Percentiles rank a stretch among this genome's conserved stretches.
Conservation (phyloP, 2,113 vertebrate genomes). For the Muntiacus muntjak region DNA sequence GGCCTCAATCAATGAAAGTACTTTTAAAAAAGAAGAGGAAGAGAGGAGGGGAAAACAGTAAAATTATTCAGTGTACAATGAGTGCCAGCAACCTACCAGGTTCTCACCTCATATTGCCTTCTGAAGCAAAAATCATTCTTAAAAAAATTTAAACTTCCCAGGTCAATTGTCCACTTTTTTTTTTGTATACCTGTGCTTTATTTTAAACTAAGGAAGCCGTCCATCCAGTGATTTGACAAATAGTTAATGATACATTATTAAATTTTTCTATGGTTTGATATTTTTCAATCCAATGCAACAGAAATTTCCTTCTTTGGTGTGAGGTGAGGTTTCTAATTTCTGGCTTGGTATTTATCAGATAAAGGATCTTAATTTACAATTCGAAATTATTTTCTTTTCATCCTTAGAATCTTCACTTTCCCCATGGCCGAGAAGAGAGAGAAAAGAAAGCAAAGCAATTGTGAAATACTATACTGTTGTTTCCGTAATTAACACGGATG, state of each 20-base stretch:
- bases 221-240: background rate
- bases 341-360: background rate
- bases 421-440: background rate
- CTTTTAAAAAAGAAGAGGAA: background rate
- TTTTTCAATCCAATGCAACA: background rate
- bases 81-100: background rate
- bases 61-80: background rate
- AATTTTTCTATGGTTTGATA: background rate
- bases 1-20: background rate
- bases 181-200: background rate
- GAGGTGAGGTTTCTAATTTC: background rate
- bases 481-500: background rate
- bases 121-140: background rate
- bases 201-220: background rate
- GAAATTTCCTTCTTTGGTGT: background rate
- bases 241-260: background rate
- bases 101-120: background rate
- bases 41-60: background rate
- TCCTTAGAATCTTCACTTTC: background rate
- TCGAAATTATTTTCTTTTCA: background rate
- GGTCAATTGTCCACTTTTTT: background rate
- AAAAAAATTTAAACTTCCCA: background rate
- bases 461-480: background rate
- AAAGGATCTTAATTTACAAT: slow-evolving; percentile 11
- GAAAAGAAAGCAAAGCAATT: background rate